phyloP scores from a whole-genome alignment of 2,113 vertebrate species.

The Oryctolagus cuniculus region mOryCun1.1 NC_091447.1:32137001-32137500 shows the following conservation, averaged over 20 bases:
- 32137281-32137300: not conserved
- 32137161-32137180: constrained; percentile 33
- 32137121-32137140: constrained; percentile 84
- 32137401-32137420: constrained; percentile 30
- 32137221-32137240: not conserved
- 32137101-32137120: constrained; percentile 86
- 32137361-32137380: not conserved
- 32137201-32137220: constrained; percentile 48
- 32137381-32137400: not conserved
- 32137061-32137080: constrained; percentile 87
- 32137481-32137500: constrained; percentile 22
- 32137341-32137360: not conserved
- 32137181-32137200: constrained; percentile 45
- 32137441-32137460: constrained; percentile 51
- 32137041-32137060: constrained; percentile 87
- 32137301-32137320: not conserved
- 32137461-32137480: constrained; percentile 11
- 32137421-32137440: not conserved
- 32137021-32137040: constrained; percentile 85
- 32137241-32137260: not conserved
- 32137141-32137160: constrained; percentile 75
- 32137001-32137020: constrained; percentile 49
- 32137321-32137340: not conserved
- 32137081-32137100: constrained; percentile 87
- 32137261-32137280: constrained; percentile 55